phyloP scores from a whole-genome alignment of 2,888 invertebrate genomes.

The Octonoba sinensis region DNA sequence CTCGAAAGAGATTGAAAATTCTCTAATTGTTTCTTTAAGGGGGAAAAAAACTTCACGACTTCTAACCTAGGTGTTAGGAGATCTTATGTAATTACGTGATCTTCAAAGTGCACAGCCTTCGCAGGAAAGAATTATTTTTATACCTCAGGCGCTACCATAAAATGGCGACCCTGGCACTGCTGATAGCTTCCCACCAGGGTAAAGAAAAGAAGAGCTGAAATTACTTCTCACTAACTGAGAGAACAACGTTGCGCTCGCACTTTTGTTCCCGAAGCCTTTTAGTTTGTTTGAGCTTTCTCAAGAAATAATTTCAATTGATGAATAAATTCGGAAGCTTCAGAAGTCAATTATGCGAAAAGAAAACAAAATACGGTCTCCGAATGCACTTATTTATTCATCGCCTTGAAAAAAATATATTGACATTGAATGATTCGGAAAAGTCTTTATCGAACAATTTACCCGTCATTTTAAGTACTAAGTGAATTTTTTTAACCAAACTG shows the following conservation, averaged over 20 bases:
- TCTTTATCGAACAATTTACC: no score
- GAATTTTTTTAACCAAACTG: no score
- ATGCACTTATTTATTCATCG: background rate
- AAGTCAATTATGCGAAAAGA: conserved; percentile 9
- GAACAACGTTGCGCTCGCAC: background rate
- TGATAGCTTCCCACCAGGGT: background rate
- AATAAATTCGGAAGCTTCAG: background rate
- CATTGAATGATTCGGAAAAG: no score
- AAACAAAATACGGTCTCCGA: background rate
- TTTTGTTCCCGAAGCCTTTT: background rate
- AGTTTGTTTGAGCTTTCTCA: background rate
- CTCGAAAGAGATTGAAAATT: conserved; percentile 15
- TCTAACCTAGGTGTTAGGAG: conserved; percentile 23
- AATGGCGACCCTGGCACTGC: background rate
- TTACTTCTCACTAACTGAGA: conserved; percentile 3
- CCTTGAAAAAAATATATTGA: no score
- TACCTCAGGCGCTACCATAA: conserved; percentile 1
- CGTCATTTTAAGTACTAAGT: no score
- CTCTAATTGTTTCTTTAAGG: conserved; percentile 31
- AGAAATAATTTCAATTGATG: background rate
- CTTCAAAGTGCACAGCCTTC: conserved; percentile 16
- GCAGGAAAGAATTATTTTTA: background rate
- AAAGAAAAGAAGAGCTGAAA: conserved; percentile 10
- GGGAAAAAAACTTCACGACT: conserved; percentile 15
- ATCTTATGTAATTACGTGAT: conserved; percentile 28